A percentile compares a stretch with the other conserved stretches of the same genome.
Evolutionary conservation across 1,140 invertebrate species (phyloP).

Genomic region (Micrasema longulum): DNA sequence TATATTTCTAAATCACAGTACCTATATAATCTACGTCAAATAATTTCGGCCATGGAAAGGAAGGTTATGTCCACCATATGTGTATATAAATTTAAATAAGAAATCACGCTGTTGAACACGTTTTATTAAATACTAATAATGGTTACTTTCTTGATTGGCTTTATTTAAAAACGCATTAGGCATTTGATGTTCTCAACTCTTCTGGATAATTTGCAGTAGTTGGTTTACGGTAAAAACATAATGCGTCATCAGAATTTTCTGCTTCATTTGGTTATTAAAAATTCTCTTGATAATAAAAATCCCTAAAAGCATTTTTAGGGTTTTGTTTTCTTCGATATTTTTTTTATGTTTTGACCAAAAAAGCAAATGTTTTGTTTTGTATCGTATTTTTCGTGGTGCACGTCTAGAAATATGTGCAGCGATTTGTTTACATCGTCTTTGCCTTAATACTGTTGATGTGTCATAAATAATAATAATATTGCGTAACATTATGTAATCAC

Average conservation of each 20-base stretch:
- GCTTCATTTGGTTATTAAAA: not conserved
- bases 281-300: not conserved
- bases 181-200: not conserved
- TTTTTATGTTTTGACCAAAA: not conserved
- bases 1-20: conserved; percentile 30
- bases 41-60: conserved; percentile 22
- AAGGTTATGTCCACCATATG: conserved; percentile 27
- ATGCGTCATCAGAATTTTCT: conserved; percentile 1
- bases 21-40: conserved; percentile 33
- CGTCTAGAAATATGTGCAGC: too few relatives aligned
- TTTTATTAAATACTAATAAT: not conserved
- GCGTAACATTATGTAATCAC: too few relatives aligned
- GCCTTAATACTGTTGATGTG: too few relatives aligned
- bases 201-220: not conserved
- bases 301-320: not conserved
- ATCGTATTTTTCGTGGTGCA: too few relatives aligned
- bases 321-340: not conserved
- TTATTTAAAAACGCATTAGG: not conserved
- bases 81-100: not conserved
- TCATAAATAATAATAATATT: too few relatives aligned
- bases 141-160: not conserved
- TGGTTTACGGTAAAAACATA: not conserved
- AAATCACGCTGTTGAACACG: not conserved
- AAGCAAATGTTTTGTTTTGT: not conserved
- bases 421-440: too few relatives aligned